Percentiles rank a stretch among this genome's conserved stretches.
Conservation (phyloP, 2,797 vertebrate genomes). For the Lycodopsis pacificus region DNA sequence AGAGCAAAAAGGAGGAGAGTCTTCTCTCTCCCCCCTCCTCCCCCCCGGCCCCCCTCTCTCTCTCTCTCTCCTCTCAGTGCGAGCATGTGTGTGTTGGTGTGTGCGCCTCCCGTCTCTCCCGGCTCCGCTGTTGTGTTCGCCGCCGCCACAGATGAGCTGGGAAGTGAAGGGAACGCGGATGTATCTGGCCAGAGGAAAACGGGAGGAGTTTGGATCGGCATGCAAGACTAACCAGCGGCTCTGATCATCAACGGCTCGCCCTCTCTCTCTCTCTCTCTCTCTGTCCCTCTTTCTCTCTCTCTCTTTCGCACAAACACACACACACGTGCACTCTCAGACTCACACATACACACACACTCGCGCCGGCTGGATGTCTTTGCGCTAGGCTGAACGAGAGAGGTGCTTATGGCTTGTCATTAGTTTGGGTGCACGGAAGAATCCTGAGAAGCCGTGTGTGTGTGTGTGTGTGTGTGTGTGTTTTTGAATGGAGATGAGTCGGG, state of each 20-base stretch:
- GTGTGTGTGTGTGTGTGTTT: conserved; percentile 28
- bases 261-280: conserved; percentile 48
- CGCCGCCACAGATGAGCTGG: conserved; percentile 86
- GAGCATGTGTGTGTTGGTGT: conserved; percentile 74
- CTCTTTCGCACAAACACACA: conserved; percentile 32
- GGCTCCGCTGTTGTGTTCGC: conserved; percentile 84
- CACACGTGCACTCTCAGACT: conserved; percentile 67
- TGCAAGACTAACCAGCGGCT: conserved; percentile 69
- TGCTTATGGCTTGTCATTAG: conserved; percentile 81
- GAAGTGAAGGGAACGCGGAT: conserved; percentile 79
- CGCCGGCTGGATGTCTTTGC: conserved; percentile 79
- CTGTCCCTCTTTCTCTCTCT: conserved; percentile 27
- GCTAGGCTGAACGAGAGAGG: conserved; percentile 84
- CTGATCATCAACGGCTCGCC: conserved; percentile 77
- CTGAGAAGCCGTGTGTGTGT: conserved; percentile 40
- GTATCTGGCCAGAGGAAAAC: conserved; percentile 76
- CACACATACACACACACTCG: conserved; percentile 70
- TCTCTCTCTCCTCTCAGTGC: conserved; percentile 45
- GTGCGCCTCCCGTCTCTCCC: conserved; percentile 74
- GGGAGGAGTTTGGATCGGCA: conserved; percentile 77
- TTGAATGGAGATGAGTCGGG: conserved; percentile 61
- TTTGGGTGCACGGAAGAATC: conserved; percentile 63
- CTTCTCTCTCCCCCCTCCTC: conserved; percentile 18
- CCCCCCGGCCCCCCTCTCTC: not conserved
- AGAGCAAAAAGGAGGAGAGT: conserved; percentile 56